phyloP scores from a whole-genome alignment of 2,888 invertebrate genomes.

The Anorthoa munda region DNA sequence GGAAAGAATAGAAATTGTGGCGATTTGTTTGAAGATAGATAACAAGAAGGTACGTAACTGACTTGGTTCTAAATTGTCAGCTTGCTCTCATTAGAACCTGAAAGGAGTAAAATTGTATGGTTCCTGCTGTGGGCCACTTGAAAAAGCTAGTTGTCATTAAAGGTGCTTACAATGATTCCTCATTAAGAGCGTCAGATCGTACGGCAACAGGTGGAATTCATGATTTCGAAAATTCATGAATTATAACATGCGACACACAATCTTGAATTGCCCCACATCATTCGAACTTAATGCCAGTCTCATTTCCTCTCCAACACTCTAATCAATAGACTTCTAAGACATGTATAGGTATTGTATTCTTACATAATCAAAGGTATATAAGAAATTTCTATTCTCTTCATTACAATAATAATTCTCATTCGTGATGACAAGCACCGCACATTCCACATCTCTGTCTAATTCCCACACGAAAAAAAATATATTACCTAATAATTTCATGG shows the following conservation, averaged over 20 bases:
- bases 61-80: background rate
- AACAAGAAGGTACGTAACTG: too few species aligned
- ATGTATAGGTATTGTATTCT: background rate
- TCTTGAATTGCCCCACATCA: background rate
- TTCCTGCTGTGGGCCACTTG: too few species aligned
- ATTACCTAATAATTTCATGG: conserved; percentile 75
- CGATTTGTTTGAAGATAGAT: background rate
- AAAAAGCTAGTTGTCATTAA: too few species aligned
- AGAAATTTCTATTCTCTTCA: conserved; percentile 30
- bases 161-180: too few species aligned
- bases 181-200: too few species aligned
- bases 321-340: background rate
- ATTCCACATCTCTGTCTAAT: conserved; percentile 51
- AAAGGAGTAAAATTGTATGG: background rate
- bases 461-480: conserved; percentile 66
- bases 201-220: too few species aligned
- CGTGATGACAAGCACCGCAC: conserved; percentile 43
- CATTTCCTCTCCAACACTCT: background rate
- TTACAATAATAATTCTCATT: conserved; percentile 13
- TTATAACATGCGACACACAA: too few species aligned
- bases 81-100: fast-evolving
- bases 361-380: conserved; percentile 11
- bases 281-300: background rate
- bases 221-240: too few species aligned
- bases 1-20: background rate